A percentile compares a stretch with the other conserved stretches of the same genome.
Evolutionary conservation across 37 sponge, comb jelly and placozoan species (phyloP).

Genomic region (Spongilla lacustris): DNA sequence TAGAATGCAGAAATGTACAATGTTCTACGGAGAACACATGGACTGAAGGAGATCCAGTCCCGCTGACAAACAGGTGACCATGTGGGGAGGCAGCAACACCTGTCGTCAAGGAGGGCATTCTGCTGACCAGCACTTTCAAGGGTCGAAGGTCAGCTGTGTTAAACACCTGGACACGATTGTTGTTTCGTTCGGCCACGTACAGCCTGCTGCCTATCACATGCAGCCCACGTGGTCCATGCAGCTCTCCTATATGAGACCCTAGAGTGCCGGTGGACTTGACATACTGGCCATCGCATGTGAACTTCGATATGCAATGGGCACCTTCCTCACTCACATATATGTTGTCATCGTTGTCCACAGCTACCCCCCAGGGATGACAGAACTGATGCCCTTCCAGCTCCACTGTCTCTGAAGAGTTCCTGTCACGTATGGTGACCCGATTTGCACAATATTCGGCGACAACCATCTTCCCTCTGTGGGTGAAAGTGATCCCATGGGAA

Average conservation of each 20-base stretch:
- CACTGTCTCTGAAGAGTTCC: background rate
- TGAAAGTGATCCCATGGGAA: background rate
- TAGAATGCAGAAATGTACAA: background rate
- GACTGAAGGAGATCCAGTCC: background rate
- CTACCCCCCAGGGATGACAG: slow-evolving; percentile 40
- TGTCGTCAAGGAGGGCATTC: background rate
- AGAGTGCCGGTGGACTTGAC: background rate
- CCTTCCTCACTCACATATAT: slow-evolving; percentile 31
- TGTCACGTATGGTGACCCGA: background rate
- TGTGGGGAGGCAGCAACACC: background rate
- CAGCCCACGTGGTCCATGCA: slow-evolving; percentile 46
- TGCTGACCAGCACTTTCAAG: background rate
- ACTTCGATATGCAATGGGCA: background rate
- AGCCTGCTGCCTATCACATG: slow-evolving; percentile 8
- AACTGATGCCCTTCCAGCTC: background rate
- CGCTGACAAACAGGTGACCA: background rate
- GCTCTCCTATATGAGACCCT: slow-evolving; percentile 24
- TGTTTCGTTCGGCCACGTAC: slow-evolving; percentile 46
- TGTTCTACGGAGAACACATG: background rate
- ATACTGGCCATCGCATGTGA: slow-evolving; percentile 5
- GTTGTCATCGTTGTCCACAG: slow-evolving; percentile 27
- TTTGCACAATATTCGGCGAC: background rate
- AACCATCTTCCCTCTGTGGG: background rate
- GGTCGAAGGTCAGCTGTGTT: background rate
- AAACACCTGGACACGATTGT: slow-evolving; percentile 29